Evolutionary conservation across 2,888 invertebrate species (phyloP).

Genomic region (Muschampia plurimacula): DNA sequence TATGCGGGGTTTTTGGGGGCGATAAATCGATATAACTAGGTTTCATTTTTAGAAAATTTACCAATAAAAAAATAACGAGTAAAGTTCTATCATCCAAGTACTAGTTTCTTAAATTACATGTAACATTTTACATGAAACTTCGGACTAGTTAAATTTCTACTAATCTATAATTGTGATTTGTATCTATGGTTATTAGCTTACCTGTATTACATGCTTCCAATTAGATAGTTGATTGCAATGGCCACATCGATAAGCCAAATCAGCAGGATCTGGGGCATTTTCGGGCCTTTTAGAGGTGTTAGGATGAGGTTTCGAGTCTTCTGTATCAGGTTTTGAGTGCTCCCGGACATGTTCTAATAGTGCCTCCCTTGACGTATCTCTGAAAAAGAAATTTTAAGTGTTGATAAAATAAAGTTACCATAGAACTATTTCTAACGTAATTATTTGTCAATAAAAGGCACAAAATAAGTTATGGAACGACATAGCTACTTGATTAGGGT

Average conservation of each 20-base stretch:
- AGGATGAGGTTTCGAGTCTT: constrained; percentile 52
- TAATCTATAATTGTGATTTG: not conserved
- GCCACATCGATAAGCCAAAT: constrained; percentile 88
- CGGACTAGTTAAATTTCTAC: not conserved
- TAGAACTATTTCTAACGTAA: too few relatives aligned
- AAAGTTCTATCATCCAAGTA: too few relatives aligned
- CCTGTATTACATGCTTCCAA: constrained; percentile 95
- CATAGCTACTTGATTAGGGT: too few relatives aligned
- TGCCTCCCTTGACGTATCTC: constrained; percentile 80
- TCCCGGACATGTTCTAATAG: constrained; percentile 78
- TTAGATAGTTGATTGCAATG: constrained; percentile 93
- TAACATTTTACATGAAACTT: not conserved
- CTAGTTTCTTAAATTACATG: too few relatives aligned
- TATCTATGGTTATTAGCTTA: constrained; percentile 64
- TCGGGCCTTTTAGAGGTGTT: constrained; percentile 63
- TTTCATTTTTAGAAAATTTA: too few relatives aligned
- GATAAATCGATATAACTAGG: too few relatives aligned
- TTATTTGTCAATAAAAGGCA: too few relatives aligned
- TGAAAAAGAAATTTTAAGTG: constrained; percentile 52
- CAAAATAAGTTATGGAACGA: too few relatives aligned
- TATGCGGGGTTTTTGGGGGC: too few relatives aligned
- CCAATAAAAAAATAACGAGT: too few relatives aligned
- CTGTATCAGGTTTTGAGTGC: constrained; percentile 64
- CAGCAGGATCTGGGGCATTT: constrained; percentile 71
- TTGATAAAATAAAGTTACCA: too few relatives aligned